Conservation (phyloP, 30 jellyfish, hydroid and myxozoan species). For the Aurelia aurita complex sp. Pacific region DNA sequence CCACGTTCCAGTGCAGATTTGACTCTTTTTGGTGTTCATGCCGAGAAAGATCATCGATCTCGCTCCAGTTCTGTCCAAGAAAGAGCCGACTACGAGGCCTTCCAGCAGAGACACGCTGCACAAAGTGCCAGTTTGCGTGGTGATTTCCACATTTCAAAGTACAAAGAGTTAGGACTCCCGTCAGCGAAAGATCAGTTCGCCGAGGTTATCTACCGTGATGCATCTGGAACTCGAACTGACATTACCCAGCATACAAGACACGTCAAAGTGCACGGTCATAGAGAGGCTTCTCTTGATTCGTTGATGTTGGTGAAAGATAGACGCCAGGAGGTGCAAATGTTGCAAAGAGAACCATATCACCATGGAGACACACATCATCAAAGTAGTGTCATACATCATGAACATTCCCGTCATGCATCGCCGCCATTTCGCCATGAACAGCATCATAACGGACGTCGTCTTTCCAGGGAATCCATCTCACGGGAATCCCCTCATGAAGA, state of each 20-base stretch:
- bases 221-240: no score
- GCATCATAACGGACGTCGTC: conserved; percentile 4
- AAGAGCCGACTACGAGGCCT: no score
- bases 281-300: neutral
- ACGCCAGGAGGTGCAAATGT: neutral
- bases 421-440: conserved; percentile 10
- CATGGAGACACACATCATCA: conserved; percentile 7
- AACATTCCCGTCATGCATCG: conserved; percentile 8
- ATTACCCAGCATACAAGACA: conserved; percentile 4
- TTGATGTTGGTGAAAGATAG: neutral
- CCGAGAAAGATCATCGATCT: no score
- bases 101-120: no score
- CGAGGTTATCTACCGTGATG: no score
- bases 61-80: no score
- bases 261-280: neutral
- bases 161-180: no score
- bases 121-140: no score
- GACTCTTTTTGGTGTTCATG: no score
- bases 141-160: no score
- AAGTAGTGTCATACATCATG: neutral
- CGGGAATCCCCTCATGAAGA: neutral
- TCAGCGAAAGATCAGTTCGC: no score
- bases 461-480: neutral
- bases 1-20: no score
- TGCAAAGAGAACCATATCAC: conserved; percentile 26